Percentiles rank a stretch among this genome's conserved stretches.
These are phyloP conservation scores for Puma concolor DNA, from an alignment of 2,113 vertebrate genomes.

Conservation along the genomic window DNA sequence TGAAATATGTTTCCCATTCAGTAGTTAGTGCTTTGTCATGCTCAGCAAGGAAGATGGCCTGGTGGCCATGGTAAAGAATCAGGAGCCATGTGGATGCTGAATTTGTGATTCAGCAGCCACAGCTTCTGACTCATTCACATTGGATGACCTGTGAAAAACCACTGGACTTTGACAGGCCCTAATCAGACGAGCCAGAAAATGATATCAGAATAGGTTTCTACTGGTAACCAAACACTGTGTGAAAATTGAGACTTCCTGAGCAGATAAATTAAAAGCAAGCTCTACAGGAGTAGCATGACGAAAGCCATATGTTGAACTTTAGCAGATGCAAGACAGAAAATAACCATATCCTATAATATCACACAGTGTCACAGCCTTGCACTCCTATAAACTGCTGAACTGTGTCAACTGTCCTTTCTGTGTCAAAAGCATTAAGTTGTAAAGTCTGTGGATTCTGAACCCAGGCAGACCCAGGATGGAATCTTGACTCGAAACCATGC, in stretches of 20 bases:
- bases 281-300: conserved; percentile 76
- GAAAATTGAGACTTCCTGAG: conserved; percentile 86
- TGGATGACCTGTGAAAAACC: conserved; percentile 67
- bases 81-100: conserved; percentile 28
- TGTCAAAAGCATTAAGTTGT: conserved; percentile 49
- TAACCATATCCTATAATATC: conserved; percentile 73
- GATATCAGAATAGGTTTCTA: conserved; percentile 76
- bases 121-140: conserved; percentile 62
- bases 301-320: conserved; percentile 72
- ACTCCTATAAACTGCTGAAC: conserved; percentile 41
- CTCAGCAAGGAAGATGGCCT: conserved; percentile 58
- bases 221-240: conserved; percentile 84
- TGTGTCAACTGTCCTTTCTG: conserved; percentile 45
- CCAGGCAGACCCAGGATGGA: neutral
- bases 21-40: conserved; percentile 59
- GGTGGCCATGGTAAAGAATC: conserved; percentile 8
- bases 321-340: conserved; percentile 77
- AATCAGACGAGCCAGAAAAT: conserved; percentile 79
- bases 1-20: conserved; percentile 68
- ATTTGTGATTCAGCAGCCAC: conserved; percentile 57
- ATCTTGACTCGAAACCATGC: neutral
- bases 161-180: conserved; percentile 61
- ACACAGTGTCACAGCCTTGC: conserved; percentile 73
- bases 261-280: conserved; percentile 85
- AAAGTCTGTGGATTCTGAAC: neutral